Evolutionary conservation across 2,888 invertebrate genomes (phyloP).

Genomic region (Choristoneura rosaceana): DNA sequence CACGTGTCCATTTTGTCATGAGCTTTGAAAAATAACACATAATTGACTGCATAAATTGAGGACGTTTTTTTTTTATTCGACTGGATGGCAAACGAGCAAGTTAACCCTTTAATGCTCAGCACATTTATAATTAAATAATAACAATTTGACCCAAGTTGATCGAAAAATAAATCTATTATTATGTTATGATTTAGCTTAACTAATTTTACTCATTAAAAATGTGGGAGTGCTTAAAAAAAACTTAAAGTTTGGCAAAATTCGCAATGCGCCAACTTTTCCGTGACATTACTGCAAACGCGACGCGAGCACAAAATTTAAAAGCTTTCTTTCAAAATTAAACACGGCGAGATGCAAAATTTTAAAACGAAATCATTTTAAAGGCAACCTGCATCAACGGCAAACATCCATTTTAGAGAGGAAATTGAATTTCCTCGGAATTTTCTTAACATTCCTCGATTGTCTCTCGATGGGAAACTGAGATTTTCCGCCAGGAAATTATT

Average conservation of each 20-base stretch:
- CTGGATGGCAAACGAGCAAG: too few species aligned
- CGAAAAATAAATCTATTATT: too few species aligned
- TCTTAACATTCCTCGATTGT: slow-evolving; percentile 41
- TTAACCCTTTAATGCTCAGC: too few species aligned
- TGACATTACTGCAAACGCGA: background rate
- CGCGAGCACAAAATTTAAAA: slow-evolving; percentile 19
- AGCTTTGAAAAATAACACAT: too few species aligned
- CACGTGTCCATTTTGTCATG: too few species aligned
- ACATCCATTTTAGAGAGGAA: slow-evolving; percentile 39
- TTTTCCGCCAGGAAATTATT: slow-evolving; percentile 37
- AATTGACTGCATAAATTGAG: too few species aligned
- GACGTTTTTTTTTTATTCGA: too few species aligned
- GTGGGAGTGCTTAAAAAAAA: too few species aligned
- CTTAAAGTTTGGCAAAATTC: background rate
- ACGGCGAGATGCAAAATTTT: slow-evolving; percentile 22
- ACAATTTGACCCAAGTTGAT: too few species aligned
- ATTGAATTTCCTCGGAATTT: slow-evolving; percentile 41
- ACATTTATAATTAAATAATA: too few species aligned
- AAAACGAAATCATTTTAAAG: slow-evolving; percentile 36
- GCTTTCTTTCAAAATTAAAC: slow-evolving; percentile 25
- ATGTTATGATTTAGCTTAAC: too few species aligned
- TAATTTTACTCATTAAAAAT: too few species aligned
- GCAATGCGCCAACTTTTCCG: background rate
- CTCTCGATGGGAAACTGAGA: slow-evolving; percentile 36
- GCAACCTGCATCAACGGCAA: slow-evolving; percentile 40